Conservation (phyloP, 1,140 invertebrate species). For the Trachymyrmex septentrionalis region DNA sequence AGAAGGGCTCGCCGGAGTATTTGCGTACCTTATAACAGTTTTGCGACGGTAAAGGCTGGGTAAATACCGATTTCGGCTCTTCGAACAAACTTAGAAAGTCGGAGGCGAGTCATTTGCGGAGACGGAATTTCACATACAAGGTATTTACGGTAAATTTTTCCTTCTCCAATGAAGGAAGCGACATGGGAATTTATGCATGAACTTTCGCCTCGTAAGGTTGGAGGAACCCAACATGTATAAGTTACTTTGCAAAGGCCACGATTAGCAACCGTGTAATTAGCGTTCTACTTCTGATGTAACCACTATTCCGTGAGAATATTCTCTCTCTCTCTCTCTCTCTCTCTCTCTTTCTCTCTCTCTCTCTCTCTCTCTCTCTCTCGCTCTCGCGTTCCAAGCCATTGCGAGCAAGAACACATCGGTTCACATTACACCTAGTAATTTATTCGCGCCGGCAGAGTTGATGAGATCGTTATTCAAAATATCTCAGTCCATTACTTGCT, state of each 20-base stretch:
- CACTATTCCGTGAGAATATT: conserved; percentile 37
- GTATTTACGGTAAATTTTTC: conserved; percentile 40
- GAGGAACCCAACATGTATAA: conserved; percentile 19
- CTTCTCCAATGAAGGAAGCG: conserved; percentile 12
- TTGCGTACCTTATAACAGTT: conserved; percentile 72
- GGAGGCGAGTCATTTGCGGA: conserved; percentile 52
- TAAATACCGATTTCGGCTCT: conserved; percentile 64
- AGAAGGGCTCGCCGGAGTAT: conserved; percentile 51
- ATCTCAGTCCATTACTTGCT: conserved; percentile 49
- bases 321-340: background rate
- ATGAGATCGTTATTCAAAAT: conserved; percentile 66
- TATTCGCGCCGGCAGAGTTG: conserved; percentile 60
- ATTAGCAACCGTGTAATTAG: conserved; percentile 56
- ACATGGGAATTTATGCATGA: conserved; percentile 50
- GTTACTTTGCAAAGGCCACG: conserved; percentile 48
- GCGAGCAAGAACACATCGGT: conserved; percentile 35
- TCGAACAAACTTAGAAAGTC: conserved; percentile 45
- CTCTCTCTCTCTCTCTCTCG: background rate
- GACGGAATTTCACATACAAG: conserved; percentile 27
- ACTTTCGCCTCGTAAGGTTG: conserved; percentile 37
- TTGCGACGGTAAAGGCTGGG: conserved; percentile 53
- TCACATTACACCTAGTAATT: conserved; percentile 41
- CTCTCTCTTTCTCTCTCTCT: too few relatives aligned
- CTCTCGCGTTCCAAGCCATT: background rate
- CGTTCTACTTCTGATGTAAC: conserved; percentile 54